phyloP scores from a whole-genome alignment of 2,113 vertebrate species.

The Lynx canadensis region DNA sequence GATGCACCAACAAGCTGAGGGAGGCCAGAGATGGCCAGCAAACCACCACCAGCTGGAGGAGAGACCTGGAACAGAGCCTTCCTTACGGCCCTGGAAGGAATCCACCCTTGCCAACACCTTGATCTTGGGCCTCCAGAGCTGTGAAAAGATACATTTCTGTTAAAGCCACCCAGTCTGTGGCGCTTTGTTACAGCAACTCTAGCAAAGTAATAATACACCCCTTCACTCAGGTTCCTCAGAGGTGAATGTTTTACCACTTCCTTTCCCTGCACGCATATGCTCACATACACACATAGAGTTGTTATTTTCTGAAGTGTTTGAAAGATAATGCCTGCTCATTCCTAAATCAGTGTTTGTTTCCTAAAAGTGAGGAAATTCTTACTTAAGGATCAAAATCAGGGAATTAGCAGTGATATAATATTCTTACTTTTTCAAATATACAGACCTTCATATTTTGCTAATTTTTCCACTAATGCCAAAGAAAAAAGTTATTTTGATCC shows the following conservation, averaged over 20 bases:
- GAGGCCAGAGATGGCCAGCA: background rate
- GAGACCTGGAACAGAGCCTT: background rate
- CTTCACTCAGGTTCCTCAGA: background rate
- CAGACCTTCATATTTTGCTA: background rate
- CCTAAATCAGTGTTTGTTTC: background rate
- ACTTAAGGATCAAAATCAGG: background rate
- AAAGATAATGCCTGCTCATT: background rate
- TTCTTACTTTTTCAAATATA: background rate
- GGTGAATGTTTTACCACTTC: too few relatives aligned
- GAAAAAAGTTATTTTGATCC: background rate
- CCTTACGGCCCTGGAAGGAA: background rate
- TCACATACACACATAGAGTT: background rate
- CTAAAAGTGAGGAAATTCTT: background rate
- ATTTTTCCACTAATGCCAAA: background rate
- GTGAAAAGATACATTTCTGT: background rate
- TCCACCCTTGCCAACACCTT: too few relatives aligned
- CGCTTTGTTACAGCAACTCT: background rate
- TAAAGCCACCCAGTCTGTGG: background rate
- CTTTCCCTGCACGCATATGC: background rate
- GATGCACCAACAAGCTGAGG: background rate
- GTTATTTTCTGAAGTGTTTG: background rate
- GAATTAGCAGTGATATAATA: too few relatives aligned
- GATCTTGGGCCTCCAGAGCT: background rate
- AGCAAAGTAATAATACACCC: background rate
- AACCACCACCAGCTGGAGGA: background rate